phyloP scores from a whole-genome alignment of 30 jellyfish, hydroid and myxozoan genomes.

The Cassiopea xamachana region DNA sequence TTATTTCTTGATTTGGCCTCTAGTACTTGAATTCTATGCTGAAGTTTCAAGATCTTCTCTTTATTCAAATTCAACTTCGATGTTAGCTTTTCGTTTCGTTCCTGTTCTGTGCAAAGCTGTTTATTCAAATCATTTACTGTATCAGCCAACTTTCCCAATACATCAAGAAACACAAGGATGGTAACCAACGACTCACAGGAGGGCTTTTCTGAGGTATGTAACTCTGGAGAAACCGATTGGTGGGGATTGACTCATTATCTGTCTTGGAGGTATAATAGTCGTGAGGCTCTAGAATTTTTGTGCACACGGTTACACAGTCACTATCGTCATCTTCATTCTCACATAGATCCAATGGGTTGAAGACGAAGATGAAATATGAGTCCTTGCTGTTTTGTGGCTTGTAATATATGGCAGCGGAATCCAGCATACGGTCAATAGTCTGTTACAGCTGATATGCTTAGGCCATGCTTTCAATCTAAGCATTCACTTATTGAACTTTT shows the following conservation, averaged over 20 bases:
- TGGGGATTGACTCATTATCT: neutral
- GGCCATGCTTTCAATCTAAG: conserved; percentile 14
- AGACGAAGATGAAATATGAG: conserved; percentile 12
- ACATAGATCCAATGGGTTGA: conserved; percentile 44
- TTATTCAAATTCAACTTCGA: conserved; percentile 20
- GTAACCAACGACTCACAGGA: neutral
- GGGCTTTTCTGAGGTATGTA: neutral
- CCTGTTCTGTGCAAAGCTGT: conserved; percentile 3
- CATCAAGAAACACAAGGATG: neutral
- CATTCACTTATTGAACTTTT: conserved; percentile 8
- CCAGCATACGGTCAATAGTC: conserved; percentile 25
- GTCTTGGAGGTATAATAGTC: neutral
- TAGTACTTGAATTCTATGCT: conserved; percentile 12
- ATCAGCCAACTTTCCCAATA: conserved; percentile 12
- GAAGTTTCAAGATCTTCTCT: conserved; percentile 8
- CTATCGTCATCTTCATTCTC: neutral
- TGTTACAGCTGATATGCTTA: conserved; percentile 25
- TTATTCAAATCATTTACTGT: neutral
- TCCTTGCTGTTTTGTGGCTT: conserved; percentile 38
- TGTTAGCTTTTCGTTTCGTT: conserved; percentile 16
- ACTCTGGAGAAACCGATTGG: neutral
- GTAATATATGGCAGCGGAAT: conserved; percentile 40
- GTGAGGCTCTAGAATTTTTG: conserved; percentile 23
- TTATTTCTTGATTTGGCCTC: neutral
- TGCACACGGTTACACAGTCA: conserved; percentile 1